phyloP scores from a whole-genome alignment of 2,888 invertebrate genomes.

The Bursaphelenchus okinawaensis region DNA sequence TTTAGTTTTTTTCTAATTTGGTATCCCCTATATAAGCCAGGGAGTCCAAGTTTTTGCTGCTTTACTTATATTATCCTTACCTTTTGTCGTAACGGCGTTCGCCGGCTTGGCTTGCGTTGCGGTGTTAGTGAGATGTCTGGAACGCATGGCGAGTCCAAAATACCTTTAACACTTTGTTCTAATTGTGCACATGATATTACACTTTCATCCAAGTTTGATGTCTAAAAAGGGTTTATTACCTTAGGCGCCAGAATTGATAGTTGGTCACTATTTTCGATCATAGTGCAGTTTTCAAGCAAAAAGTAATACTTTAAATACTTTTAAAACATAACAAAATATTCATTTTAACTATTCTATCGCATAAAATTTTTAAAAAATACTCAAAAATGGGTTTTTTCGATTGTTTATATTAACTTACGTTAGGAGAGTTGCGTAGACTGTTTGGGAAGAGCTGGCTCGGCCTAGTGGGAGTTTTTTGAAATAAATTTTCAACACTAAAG shows the following conservation, averaged over 20 bases:
- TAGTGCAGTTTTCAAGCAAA: too few species aligned
- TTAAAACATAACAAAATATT: too few species aligned
- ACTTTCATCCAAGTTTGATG: not conserved
- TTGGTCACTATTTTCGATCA: too few species aligned
- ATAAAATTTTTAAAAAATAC: too few species aligned
- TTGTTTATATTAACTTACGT: not conserved
- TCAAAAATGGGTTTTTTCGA: too few species aligned
- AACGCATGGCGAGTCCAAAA: not conserved
- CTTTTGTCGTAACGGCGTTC: not conserved
- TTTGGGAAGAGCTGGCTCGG: not conserved
- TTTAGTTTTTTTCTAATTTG: not conserved
- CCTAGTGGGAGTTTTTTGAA: not conserved
- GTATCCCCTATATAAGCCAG: too few species aligned
- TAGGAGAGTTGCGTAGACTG: not conserved
- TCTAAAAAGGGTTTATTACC: too few species aligned
- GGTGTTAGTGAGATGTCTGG: not conserved
- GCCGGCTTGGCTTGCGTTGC: not conserved
- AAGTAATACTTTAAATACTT: too few species aligned
- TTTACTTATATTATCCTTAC: too few species aligned
- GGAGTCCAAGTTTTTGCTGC: too few species aligned
- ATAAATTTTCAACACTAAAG: not conserved
- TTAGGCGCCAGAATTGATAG: too few species aligned
- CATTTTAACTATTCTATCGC: too few species aligned
- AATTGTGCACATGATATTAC: conserved; percentile 8
- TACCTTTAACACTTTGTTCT: conserved; percentile 6